Evolutionary conservation across 2,888 invertebrate species (phyloP), one percentile per base, ranked within the genome.

Genomic region (Amiota communis): DNA sequence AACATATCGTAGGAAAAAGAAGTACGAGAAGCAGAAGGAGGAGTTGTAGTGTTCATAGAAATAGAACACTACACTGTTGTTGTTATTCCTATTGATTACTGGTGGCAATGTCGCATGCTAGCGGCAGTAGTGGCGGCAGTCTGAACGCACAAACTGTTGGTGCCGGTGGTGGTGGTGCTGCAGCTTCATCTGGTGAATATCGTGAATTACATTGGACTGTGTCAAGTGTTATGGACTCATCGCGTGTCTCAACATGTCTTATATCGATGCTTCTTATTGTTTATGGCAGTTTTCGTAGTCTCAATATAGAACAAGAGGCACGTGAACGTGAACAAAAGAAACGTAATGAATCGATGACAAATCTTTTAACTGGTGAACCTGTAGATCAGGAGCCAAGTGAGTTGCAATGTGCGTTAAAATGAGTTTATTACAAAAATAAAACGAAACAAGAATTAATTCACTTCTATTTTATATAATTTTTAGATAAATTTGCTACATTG

Each of bases 201-300:
- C 88, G 87, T 79, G 94, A 94, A 89, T 93, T 93, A 88, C 94
- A 94, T 88, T 94, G 98, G 96, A 97, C 97, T 74, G 83, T 83
- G 17, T 97, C 97, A 90, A 96, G 96, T 90, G 95, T 98, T 89
- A 97, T 98, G 95, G 98, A 98, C 91, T 98, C 98, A 71, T 98
- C 98, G 80, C 93, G 98, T 87, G 96, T 98, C 77, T 98, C 98
- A 71, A 98, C 98, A 83, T 98, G 98, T 91, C 92, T 98, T 82
- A 98, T 98, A 90, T 98, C 98, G 82, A 98, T 98, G 93, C 93
- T 98, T 85, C 93, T 98, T 80, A 98, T 98, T 86, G 98, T 98
- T 53, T 98, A 98, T 90, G 98, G 98, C 85, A 98, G 98, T 89
- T 98, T 98, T 91, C 95, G 98, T 83, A 98, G 98, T 78, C 91